phyloP scores from a whole-genome alignment of 37 sponge, comb jelly and placozoan genomes.

The Haliclona indistincta region DNA sequence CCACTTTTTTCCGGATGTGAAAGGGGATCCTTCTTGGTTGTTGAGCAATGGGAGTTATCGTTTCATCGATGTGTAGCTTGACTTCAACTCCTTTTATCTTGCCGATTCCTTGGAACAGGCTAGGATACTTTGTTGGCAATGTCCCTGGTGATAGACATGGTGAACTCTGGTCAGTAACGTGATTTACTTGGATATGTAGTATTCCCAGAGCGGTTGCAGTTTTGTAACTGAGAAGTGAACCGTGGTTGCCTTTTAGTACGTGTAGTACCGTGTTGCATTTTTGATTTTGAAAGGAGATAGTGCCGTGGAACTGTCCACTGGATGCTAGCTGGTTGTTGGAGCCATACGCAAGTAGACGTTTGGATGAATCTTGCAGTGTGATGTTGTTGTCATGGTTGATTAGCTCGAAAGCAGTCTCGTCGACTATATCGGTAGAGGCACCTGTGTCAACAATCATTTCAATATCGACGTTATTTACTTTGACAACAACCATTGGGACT shows the following conservation, averaged over 20 bases:
- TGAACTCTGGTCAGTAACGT: neutral
- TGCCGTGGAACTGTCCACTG: conserved; percentile 12
- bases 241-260: no score
- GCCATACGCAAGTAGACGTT: conserved; percentile 32
- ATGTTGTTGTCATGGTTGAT: neutral
- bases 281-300: neutral
- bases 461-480: neutral
- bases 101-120: conserved; percentile 47
- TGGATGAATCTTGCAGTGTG: neutral
- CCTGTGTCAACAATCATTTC: conserved; percentile 45
- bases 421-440: conserved; percentile 35
- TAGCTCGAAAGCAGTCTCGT: conserved; percentile 14
- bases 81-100: conserved; percentile 36
- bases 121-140: conserved; percentile 14
- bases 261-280: no score
- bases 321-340: neutral
- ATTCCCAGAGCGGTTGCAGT: conserved; percentile 30
- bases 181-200: conserved; percentile 19
- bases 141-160: neutral
- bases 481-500: neutral
- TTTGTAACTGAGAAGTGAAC: conserved; percentile 39
- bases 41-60: conserved; percentile 34
- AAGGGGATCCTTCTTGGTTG: conserved; percentile 45
- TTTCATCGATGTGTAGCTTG: conserved; percentile 43
- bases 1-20: conserved; percentile 46